Evolutionary conservation across 2,888 invertebrate genomes (phyloP), one percentile per base, ranked within the genome.

Genomic region (Helobdella robusta): DNA sequence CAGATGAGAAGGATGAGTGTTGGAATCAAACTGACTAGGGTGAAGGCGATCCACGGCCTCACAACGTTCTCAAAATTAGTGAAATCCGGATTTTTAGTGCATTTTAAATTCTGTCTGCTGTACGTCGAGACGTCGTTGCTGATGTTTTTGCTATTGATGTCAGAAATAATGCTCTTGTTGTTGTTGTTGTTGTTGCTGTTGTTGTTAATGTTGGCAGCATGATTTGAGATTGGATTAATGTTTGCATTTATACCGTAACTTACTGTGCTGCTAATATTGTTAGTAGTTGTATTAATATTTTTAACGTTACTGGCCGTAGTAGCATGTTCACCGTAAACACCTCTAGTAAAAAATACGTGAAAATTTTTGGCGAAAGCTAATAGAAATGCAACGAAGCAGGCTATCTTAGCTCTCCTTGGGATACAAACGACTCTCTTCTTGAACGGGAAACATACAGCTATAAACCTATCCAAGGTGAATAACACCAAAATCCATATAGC

Each of bases 401-500:
- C 68, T 15, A 72, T 40, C 18, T 72, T 71, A 3, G 75, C 73
- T 6, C 72, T 67, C 4, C 64, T 63, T 20, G 74, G 34, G 0
- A 73, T 73, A 62, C 76, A 76, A 15, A 73, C 66, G 0, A 66
- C 25, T 44, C 68, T 73, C 25, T 74, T 73, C 28, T 67, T 66
- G 46, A 75, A 70, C 0, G 77, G 77, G 35, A 73, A 69, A n/a
- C 74, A 73, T 0, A 77, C 75, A 18, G 71, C 74, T 11, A 77
- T 62, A 64, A 74, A 75, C 18, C 77, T 69, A 65, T 77, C 76
- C 3, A 75, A 64, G 6, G 76, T 76, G 28, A 76, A 75, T 0
- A 74, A 71, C 3, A 77, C 75, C 8, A 77, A 66, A 6, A 74
- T 70, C 76, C 76, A 77, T 0, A 75, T 75, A 34, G 75, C 74